Base-by-base conservation (phyloP, 1,140 invertebrate genomes). In the Coelopa frigida region DNA sequence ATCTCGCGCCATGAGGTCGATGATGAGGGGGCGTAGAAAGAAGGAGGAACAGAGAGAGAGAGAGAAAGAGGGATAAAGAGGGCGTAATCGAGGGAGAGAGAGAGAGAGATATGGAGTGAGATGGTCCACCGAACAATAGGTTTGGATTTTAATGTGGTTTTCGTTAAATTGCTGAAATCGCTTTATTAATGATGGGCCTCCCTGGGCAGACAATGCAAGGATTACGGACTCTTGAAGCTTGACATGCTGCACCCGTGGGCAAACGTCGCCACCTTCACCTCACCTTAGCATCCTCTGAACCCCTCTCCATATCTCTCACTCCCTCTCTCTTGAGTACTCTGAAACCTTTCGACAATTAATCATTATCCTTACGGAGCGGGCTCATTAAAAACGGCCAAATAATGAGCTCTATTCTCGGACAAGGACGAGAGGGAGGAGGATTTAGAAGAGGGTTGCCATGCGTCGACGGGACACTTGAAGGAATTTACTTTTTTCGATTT, bases 331-430 rank as follows among this genome's bases (percentile, higher is more conserved):
- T 57, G 51, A 37, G 51, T 56, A 51, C 47, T n/a, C n/a, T n/a
- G n/a, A n/a, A n/a, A n/a, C n/a, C n/a, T n/a, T n/a, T 44, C 23
- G 23, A 64, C 57, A 64, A 64, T 64, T 64, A 64, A 64, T 64
- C 61, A 64, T 59, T 48, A 40, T 36, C 32, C 38, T 12, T 40
- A 38, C 43, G 60, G 59, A 62, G 59, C 62, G 60, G 57, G 55
- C 49, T 59, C 58, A 61, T 61, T 64, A 57, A 57, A 64, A 61
- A 51, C 23, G 35, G 11, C 10, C 35, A 45, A 23, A 17, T 33
- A 21, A 5, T 12, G 26, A 22, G 43, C 14, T 38, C 40, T 18
- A 27, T 41, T 39, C 24, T 38, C 17, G 29, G 10, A 27, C 10
- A 29, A 29, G 8, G 8, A 10, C 14, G 27, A 10, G 8, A 14